Conservation (phyloP, 2,888 invertebrate genomes). For the Thysanoteuthis rhombus region DNA sequence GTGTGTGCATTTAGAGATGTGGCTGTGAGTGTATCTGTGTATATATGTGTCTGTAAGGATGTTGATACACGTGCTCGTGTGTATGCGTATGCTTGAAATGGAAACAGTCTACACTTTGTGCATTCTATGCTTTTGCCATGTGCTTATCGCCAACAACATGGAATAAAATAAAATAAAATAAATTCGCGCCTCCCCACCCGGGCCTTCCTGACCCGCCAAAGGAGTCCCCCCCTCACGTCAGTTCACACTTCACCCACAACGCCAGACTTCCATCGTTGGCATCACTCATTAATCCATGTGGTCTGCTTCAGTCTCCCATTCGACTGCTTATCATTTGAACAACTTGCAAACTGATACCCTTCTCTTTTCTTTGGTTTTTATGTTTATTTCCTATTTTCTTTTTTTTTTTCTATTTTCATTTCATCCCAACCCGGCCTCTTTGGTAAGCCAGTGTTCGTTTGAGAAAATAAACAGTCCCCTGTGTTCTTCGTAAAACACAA, state of each 20-base stretch:
- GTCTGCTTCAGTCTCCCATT: background rate
- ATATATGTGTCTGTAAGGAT: background rate
- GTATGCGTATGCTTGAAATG: background rate
- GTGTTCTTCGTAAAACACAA: background rate
- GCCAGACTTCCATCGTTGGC: background rate
- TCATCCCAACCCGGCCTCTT: background rate
- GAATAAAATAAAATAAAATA: background rate
- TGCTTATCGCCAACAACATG: background rate
- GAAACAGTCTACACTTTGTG: background rate
- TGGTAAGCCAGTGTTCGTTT: background rate
- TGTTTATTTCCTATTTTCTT: background rate
- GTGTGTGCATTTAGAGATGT: background rate
- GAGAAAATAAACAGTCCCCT: background rate
- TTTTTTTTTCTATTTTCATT: background rate
- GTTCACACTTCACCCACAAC: conserved; percentile 12
- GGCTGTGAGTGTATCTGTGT: background rate
- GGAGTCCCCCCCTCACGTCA: background rate
- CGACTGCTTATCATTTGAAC: background rate
- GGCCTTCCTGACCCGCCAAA: background rate
- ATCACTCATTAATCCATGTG: background rate
- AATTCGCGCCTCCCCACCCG: background rate
- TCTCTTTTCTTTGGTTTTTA: background rate
- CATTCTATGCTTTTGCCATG: background rate
- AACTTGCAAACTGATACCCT: background rate
- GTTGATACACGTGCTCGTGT: background rate